Percentiles rank a stretch among this genome's conserved stretches.
These are phyloP conservation scores for Paelopatides confundens DNA, from an alignment of 53 echinoderm and acorn worm genomes.

Conservation along the genomic window DNA sequence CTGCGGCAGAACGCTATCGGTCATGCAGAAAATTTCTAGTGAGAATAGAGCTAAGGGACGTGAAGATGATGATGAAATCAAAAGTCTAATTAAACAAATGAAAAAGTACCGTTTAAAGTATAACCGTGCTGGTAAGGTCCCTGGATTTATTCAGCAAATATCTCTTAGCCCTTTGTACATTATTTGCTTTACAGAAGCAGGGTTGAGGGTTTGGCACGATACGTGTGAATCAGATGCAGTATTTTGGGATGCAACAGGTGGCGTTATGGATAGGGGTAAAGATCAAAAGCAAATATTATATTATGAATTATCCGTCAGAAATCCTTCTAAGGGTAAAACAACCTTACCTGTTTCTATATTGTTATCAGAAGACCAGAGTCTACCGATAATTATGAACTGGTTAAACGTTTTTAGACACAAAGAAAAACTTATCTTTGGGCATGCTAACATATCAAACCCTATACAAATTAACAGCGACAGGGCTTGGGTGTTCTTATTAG, in stretches of 20 bases:
- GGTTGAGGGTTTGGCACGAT: conserved; percentile 17
- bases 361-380: neutral
- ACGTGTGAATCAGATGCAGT: neutral
- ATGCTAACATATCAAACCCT: neutral
- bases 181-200: conserved; percentile 20
- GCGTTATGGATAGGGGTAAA: neutral
- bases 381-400: conserved; percentile 3
- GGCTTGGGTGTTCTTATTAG: conserved; percentile 10
- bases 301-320: conserved; percentile 17
- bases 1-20: neutral
- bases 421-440: conserved; percentile 1
- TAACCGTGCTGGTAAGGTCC: neutral
- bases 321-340: neutral
- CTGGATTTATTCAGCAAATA: conserved; percentile 26
- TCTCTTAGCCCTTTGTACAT: neutral
- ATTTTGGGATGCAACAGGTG: conserved; percentile 34
- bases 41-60: neutral
- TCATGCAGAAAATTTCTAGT: conserved; percentile 31
- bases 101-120: neutral
- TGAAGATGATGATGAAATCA: neutral
- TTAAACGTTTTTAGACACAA: conserved; percentile 7
- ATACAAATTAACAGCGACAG: conserved; percentile 17
- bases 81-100: neutral
- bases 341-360: neutral
- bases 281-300: neutral